Evolutionary conservation across 1,140 invertebrate genomes (phyloP).

Genomic region (Zeugodacus cucurbitae): DNA sequence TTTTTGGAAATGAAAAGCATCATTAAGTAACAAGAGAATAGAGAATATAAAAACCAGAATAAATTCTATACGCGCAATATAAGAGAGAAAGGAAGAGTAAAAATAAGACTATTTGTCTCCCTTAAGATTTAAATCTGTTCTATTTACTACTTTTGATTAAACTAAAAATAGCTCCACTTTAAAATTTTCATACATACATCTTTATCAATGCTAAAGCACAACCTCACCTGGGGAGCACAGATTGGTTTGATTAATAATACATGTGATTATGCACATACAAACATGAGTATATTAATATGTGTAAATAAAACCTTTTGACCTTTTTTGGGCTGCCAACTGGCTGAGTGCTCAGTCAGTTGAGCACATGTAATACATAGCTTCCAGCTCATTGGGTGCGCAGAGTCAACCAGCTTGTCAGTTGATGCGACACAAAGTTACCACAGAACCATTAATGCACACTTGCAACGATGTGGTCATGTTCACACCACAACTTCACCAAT

Average conservation of each 20-base stretch:
- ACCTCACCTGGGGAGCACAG: background rate
- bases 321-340: conserved; percentile 5
- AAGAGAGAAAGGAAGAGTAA: too few species aligned
- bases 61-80: too few species aligned
- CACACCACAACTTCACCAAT: background rate
- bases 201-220: background rate
- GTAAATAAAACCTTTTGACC: background rate
- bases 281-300: background rate
- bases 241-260: background rate
- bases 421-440: background rate
- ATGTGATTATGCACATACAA: background rate
- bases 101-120: too few species aligned
- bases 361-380: background rate
- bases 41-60: too few species aligned
- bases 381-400: conserved; percentile 23
- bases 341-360: background rate
- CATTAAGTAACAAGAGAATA: too few species aligned
- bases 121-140: too few species aligned
- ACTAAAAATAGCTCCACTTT: too few species aligned
- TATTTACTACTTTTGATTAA: too few species aligned
- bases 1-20: too few species aligned
- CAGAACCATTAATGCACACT: background rate
- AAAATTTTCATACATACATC: background rate
- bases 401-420: background rate
- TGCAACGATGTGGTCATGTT: background rate